Evolutionary conservation across 2,888 invertebrate genomes (phyloP), one percentile per base, ranked within the genome.

Genomic region (Oscheius sp.): DNA sequence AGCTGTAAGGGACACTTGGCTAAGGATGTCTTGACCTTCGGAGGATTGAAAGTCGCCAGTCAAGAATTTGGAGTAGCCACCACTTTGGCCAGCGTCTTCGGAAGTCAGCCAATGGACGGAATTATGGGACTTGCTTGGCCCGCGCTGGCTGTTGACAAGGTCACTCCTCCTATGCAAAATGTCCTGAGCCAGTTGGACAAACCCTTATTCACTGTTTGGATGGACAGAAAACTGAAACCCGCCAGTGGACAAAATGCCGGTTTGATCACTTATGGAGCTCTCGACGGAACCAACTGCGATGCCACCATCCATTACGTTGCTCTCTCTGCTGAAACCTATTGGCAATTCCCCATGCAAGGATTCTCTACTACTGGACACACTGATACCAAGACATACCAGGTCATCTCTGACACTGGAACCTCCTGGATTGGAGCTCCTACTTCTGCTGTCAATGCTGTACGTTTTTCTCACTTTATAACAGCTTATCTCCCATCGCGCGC

Each of bases 161-260:
- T 98, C 68, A 91, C 91, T 52, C 96, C 98, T 0, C 94, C 96
- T 66, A 96, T 99, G 90, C 93, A 96, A 90, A 93, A 93, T 89
- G 94, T 98, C 93, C 92, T 94, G 75, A 90, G 92, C 56, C 95
- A 97, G 90, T 83, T 90, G 1, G 81, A 85, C 25, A 88, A 91
- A 82, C 93, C 95, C 0, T 90, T 96, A 59, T 98, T 99, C 91
- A 96, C 96, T 29, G 98, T 98, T 91, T 99, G 95, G 89, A 92
- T 99, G 74, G 95, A 86, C 75, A 77, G 82, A 29, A 79, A 76
- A 71, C 63, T 43, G 23, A 25, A 23, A 13, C 55, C 52, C 12
- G 43, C 64, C 43, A 43, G 18, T 18, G 72, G 72, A 53, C 66
- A 64, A 55, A 72, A 75, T 63, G 75, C 59, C 13, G 66, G 66